Percentiles rank a stretch among this genome's conserved stretches.
Conservation (phyloP, 2,797 vertebrate species). For the Poeciliopsis turneri region DNA sequence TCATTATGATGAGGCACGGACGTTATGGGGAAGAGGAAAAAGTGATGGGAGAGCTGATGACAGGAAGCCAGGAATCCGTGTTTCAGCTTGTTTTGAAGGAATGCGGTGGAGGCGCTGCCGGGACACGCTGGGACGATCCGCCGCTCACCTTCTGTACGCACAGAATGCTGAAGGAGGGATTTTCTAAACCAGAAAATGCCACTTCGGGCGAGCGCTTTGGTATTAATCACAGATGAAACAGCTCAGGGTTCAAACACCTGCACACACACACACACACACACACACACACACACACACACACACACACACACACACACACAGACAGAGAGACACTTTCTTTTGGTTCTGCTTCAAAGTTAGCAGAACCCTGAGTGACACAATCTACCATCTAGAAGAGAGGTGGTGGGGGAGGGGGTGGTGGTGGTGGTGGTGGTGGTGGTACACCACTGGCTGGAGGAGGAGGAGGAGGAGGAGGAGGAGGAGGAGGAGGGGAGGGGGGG, state of each 20-base stretch:
- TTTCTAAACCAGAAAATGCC: slow-evolving; percentile 16
- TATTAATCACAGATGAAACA: not conserved
- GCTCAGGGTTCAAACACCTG: not conserved
- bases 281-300: not conserved
- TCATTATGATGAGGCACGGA: slow-evolving; percentile 13
- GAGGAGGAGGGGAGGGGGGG: slow-evolving; percentile 43
- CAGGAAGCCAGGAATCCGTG: slow-evolving; percentile 32
- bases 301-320: not conserved
- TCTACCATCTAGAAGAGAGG: not conserved
- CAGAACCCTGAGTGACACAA: not conserved
- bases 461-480: slow-evolving; percentile 28
- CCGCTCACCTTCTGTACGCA: slow-evolving; percentile 6
- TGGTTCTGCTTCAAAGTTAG: not conserved
- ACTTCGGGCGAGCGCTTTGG: not conserved
- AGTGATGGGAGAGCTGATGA: not conserved
- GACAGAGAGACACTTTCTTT: not conserved
- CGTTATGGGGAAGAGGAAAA: not conserved
- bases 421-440: slow-evolving; percentile 15
- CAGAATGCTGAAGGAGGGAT: slow-evolving; percentile 20
- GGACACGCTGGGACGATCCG: slow-evolving; percentile 48
- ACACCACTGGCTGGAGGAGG: slow-evolving; percentile 14
- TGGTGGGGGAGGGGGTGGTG: slow-evolving; percentile 35
- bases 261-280: not conserved
- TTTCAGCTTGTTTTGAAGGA: slow-evolving; percentile 70
- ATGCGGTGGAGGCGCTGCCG: slow-evolving; percentile 58